Percentiles rank a stretch among this genome's conserved stretches.
Evolutionary conservation across 2,888 invertebrate species (phyloP).

Genomic region (Mesorhabditis sp.): DNA sequence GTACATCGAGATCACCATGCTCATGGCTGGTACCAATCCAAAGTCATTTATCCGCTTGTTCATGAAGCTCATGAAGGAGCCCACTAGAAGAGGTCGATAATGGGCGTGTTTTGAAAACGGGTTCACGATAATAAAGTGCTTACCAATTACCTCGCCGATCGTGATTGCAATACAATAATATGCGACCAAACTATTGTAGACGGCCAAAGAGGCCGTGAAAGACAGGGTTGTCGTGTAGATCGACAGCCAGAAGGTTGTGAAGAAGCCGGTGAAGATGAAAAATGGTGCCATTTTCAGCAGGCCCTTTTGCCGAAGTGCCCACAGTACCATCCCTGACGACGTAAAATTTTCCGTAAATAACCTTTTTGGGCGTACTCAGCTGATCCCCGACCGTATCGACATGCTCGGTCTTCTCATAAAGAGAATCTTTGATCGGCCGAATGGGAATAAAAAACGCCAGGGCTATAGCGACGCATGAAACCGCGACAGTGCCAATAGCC

Average conservation of each 20-base stretch:
- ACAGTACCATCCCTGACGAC: not conserved
- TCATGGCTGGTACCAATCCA: constrained; percentile 31
- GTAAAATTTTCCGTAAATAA: not conserved
- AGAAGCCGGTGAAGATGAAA: not conserved
- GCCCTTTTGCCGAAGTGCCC: not conserved
- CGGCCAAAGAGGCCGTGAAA: constrained; percentile 18
- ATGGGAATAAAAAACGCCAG: not conserved
- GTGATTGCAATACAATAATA: not conserved
- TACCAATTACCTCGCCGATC: not conserved
- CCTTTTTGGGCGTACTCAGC: not conserved
- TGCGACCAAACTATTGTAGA: not conserved
- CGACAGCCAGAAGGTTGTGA: constrained; percentile 18
- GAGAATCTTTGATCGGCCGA: not conserved
- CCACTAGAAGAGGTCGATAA: constrained; percentile 23
- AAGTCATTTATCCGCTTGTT: constrained; percentile 29
- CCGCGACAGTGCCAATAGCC: not conserved
- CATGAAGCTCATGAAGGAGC: constrained; percentile 26
- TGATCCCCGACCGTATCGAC: not conserved
- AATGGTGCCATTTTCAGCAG: not conserved
- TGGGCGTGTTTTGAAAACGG: too few relatives aligned
- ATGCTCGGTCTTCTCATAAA: not conserved
- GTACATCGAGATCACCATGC: constrained; percentile 18
- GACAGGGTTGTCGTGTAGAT: constrained; percentile 35
- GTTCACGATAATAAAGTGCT: not conserved
- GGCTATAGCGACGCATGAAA: not conserved